Base-by-base conservation (phyloP, 2,888 invertebrate species). In the Nephrocerus scutellatus region DNA sequence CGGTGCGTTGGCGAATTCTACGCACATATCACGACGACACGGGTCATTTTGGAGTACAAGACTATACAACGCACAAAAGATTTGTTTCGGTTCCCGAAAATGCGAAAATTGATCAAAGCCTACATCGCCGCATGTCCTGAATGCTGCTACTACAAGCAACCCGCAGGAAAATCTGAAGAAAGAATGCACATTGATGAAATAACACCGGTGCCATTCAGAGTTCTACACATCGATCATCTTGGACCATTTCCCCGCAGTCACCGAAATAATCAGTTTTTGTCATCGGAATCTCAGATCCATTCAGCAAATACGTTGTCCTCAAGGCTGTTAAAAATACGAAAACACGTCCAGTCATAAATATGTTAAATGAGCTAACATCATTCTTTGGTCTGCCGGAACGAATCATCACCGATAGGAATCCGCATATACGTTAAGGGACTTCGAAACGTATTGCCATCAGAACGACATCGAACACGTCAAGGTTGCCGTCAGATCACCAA, bases 371-470 rank as follows among this genome's bases (percentile, higher is more conserved):
- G 30, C n/a, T 46, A 3, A 40, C 36, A 2, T 16, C 28, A 10
- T 43, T 49, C 42, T 54, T 53, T 36, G 54, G 52, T 1, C 41
- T 39, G 16, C 52, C 52, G 24, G 36, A 21, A 24, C 40, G 44
- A 6, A 37, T 56, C 2, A 43, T 57, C 15, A 46, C 48, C 5
- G 54, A 59, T 38, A 34, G 53, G 37, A 55, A 10, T 49, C 54
- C 2, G 53, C 54, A 3, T 58, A 49, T 33, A 54, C 51, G 2
- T 50, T 54, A 0, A 47, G 49, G 6, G 15, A 14, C 9, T 56
- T 58, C 24, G 47, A 47, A 36, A 15, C 34, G 3, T 55, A 51
- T 35, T 53, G 48, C 33, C 22, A 39, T 2, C 36, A 37, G 5
- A 36, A 50, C 25, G 35, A 41, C 2, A 54, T 58, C 6, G 39